A percentile compares a stretch with the other conserved stretches of the same genome.
Conservation (phyloP, 2,797 vertebrate genomes). For the Echeneis naucrates region DNA sequence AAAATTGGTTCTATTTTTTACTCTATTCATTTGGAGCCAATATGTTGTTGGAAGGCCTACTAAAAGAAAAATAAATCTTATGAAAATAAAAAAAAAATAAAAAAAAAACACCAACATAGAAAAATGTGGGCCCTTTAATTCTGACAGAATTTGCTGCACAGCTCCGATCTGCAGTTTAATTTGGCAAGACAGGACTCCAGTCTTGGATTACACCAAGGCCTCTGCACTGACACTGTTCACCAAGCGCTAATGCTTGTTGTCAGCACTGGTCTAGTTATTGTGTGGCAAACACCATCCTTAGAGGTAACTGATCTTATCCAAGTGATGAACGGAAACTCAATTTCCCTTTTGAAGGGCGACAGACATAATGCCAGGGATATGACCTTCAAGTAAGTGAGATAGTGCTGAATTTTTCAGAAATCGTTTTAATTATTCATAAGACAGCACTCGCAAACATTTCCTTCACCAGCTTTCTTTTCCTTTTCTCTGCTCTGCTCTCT, state of each 20-base stretch:
- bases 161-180: not conserved
- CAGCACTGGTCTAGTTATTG: not conserved
- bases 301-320: conserved; percentile 50
- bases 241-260: not conserved
- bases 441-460: conserved; percentile 91
- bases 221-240: not conserved
- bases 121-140: not conserved
- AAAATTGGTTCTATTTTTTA: too few species aligned
- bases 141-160: conserved; percentile 1
- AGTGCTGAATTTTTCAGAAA: conserved; percentile 93
- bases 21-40: too few species aligned
- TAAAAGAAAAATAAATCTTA: too few species aligned
- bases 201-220: not conserved
- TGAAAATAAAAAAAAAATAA: too few species aligned
- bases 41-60: too few species aligned
- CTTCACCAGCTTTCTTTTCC: conserved; percentile 39
- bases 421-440: conserved; percentile 94
- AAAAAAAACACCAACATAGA: too few species aligned
- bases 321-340: conserved; percentile 80
- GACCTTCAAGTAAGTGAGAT: conserved; percentile 90
- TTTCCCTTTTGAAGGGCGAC: conserved; percentile 85
- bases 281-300: conserved; percentile 24
- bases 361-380: conserved; percentile 82
- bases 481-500: conserved; percentile 53
- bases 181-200: not conserved